These are phyloP conservation scores for Xenopus petersii DNA, from an alignment of 2,797 vertebrate genomes.

Conservation along the genomic window DNA sequence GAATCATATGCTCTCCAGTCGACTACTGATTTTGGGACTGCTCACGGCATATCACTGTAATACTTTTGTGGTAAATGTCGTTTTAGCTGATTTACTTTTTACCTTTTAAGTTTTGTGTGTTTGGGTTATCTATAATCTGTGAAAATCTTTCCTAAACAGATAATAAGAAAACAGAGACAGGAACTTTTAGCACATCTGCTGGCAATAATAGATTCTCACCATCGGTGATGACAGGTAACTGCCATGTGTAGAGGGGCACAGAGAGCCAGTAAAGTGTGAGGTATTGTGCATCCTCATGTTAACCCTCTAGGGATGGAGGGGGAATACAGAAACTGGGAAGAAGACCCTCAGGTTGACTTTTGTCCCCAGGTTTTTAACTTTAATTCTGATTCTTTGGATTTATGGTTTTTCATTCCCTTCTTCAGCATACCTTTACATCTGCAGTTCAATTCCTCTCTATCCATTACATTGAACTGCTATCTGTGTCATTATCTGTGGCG, in stretches of 20 bases:
- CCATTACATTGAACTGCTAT: no score
- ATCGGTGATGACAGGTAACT: neutral
- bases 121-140: constrained; percentile 1
- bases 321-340: no score
- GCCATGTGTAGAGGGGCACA: neutral
- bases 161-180: neutral
- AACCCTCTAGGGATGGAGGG: neutral
- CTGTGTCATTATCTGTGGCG: no score
- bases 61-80: neutral
- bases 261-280: neutral
- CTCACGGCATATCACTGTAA: neutral
- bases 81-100: neutral
- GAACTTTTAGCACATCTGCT: neutral
- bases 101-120: neutral
- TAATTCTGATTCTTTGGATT: no score
- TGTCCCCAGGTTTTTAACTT: no score
- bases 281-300: neutral
- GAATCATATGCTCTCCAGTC: neutral
- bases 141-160: neutral
- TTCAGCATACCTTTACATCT: no score
- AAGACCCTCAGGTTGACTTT: no score
- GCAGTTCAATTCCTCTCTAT: no score
- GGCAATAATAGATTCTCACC: neutral
- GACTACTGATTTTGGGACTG: neutral
- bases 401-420: no score